Evolutionary conservation across 1,140 invertebrate genomes (phyloP).

Genomic region (Drosophila watanabei): DNA sequence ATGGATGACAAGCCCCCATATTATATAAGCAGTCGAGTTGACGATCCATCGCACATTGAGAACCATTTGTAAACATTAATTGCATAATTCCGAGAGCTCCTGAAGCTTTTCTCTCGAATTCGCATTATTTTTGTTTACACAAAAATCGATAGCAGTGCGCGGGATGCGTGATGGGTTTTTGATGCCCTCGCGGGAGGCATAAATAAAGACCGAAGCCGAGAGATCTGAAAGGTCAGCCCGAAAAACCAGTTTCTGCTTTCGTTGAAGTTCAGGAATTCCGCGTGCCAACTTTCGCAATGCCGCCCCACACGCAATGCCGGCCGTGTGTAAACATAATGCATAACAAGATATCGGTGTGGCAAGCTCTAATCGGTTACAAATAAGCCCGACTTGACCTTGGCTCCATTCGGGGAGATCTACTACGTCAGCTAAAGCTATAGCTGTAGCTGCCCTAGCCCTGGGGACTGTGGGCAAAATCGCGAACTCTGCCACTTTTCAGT

Average conservation of each 20-base stretch:
- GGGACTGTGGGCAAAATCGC: slow-evolving; percentile 40
- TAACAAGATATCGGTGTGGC: slow-evolving; percentile 35
- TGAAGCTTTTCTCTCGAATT: slow-evolving; percentile 8
- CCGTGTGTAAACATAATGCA: slow-evolving; percentile 41
- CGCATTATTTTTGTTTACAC: slow-evolving; percentile 41
- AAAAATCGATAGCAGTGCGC: slow-evolving; percentile 18
- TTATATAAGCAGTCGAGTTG: slow-evolving; percentile 34
- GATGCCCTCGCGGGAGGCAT: slow-evolving; percentile 4
- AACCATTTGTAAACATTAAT: slow-evolving; percentile 49
- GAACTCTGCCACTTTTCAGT: slow-evolving; percentile 34
- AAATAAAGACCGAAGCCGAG: slow-evolving; percentile 21
- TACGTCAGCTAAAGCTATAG: slow-evolving; percentile 3
- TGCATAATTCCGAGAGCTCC: slow-evolving; percentile 39
- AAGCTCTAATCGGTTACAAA: slow-evolving; percentile 59
- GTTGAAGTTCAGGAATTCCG: slow-evolving; percentile 67
- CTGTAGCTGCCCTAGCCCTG: slow-evolving; percentile 8
- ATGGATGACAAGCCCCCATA: slow-evolving; percentile 23
- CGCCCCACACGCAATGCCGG: slow-evolving; percentile 51
- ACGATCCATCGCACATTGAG: slow-evolving; percentile 28
- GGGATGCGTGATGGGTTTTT: slow-evolving; percentile 41
- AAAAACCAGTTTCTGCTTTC: slow-evolving; percentile 61
- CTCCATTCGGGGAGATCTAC: slow-evolving; percentile 49
- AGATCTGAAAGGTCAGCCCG: slow-evolving; percentile 21
- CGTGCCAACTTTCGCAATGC: slow-evolving; percentile 63
- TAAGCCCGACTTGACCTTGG: slow-evolving; percentile 63